Percentiles rank a stretch among this genome's conserved stretches.
Evolutionary conservation across 2,113 vertebrate genomes (phyloP).

Genomic region (Pseudorasbora parva): DNA sequence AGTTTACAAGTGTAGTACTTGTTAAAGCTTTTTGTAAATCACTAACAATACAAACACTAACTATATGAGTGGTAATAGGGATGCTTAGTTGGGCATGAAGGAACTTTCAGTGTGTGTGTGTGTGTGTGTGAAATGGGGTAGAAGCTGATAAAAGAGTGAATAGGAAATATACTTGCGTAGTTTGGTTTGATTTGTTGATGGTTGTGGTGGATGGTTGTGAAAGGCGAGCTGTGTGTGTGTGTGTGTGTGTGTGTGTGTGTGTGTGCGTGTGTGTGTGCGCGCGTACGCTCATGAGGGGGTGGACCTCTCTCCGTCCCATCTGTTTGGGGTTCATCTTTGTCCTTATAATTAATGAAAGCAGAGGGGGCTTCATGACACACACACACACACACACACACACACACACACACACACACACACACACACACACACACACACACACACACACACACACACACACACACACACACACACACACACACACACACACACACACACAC

Average conservation of each 20-base stretch:
- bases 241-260: neutral
- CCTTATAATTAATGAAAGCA: conserved; percentile 81
- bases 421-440: conserved; percentile 27
- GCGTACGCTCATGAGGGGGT: conserved; percentile 58
- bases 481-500: conserved; percentile 44
- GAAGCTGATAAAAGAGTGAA: neutral
- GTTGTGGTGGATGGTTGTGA: conserved; percentile 14
- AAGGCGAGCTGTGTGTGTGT: neutral
- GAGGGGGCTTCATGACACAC: conserved; percentile 64
- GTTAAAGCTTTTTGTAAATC: neutral
- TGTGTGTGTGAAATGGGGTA: neutral
- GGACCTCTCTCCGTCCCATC: conserved; percentile 74
- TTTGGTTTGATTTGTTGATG: conserved; percentile 29
- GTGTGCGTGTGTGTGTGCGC: conserved; percentile 53
- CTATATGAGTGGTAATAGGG: neutral
- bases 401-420: conserved; percentile 33
- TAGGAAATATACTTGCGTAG: conserved; percentile 19
- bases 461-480: conserved; percentile 16
- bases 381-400: conserved; percentile 30
- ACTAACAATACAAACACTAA: neutral
- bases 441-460: conserved; percentile 14
- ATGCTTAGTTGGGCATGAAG: neutral
- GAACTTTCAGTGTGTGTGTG: neutral
- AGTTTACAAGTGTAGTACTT: neutral
- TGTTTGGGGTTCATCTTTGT: conserved; percentile 78